Conservation (phyloP, 2,888 invertebrate species). For the Griposia aprilina region DNA sequence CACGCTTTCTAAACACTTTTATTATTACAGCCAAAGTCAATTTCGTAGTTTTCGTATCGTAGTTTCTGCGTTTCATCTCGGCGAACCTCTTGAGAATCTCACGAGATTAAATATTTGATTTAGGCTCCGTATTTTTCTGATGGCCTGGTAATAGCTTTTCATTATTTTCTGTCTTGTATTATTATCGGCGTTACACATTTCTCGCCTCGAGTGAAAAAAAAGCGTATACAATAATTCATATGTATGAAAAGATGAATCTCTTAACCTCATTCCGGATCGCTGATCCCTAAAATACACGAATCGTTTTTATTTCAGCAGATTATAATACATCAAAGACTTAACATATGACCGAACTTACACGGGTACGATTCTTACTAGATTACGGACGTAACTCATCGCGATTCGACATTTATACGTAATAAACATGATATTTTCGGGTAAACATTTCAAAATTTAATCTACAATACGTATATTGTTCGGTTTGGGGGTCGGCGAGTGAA, state of each 20-base stretch:
- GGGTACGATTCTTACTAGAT: conserved; percentile 77
- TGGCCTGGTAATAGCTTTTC: conserved; percentile 56
- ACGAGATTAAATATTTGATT: conserved; percentile 61
- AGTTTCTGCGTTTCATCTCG: conserved; percentile 52
- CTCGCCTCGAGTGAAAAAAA: conserved; percentile 33
- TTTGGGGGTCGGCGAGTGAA: conserved; percentile 61
- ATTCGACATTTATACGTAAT: conserved; percentile 82
- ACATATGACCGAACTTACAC: conserved; percentile 79
- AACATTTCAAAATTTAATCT: conserved; percentile 72
- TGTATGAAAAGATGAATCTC: conserved; percentile 38
- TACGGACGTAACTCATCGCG: conserved; percentile 79
- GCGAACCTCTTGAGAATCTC: conserved; percentile 53
- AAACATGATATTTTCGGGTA: conserved; percentile 84
- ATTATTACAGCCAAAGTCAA: conserved; percentile 60
- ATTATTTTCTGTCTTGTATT: conserved; percentile 53
- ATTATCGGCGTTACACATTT: conserved; percentile 52
- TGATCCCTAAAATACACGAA: conserved; percentile 75
- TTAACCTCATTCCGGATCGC: conserved; percentile 61
- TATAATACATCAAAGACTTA: conserved; percentile 86
- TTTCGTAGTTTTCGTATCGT: conserved; percentile 64
- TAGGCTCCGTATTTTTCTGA: conserved; percentile 58
- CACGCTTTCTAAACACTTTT: conserved; percentile 57
- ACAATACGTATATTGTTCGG: conserved; percentile 61
- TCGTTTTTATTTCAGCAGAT: conserved; percentile 83
- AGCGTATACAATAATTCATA: conserved; percentile 30